phyloP scores from a whole-genome alignment of 2,888 invertebrate species.

The Acheta domesticus region DNA sequence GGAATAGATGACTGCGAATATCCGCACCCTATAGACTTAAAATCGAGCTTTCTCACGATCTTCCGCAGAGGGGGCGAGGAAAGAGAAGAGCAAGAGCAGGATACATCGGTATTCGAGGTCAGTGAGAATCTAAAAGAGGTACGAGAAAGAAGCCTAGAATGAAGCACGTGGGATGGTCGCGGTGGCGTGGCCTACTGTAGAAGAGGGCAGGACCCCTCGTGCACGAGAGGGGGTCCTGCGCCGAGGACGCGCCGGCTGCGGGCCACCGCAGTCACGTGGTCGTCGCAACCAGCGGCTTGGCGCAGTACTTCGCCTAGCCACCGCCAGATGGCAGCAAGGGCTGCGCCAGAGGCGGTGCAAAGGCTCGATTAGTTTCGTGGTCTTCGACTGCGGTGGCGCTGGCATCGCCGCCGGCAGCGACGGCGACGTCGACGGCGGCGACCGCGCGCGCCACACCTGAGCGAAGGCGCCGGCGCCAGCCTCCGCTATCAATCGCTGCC shows the following conservation, averaged over 20 bases:
- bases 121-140: background rate
- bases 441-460: background rate
- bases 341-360: background rate
- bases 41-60: background rate
- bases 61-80: background rate
- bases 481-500: background rate
- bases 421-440: background rate
- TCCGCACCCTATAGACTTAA: conserved; percentile 5
- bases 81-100: background rate
- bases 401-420: background rate
- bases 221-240: background rate
- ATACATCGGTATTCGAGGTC: background rate
- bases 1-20: conserved; percentile 1
- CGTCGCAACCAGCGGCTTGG: conserved; percentile 50
- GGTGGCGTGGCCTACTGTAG: background rate
- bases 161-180: background rate
- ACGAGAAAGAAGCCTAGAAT: background rate
- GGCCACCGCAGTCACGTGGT: background rate
- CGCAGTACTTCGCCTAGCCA: conserved; percentile 21
- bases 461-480: background rate
- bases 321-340: background rate
- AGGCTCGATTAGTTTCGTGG: background rate
- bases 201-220: background rate
- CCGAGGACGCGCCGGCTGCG: background rate
- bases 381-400: background rate